Evolutionary conservation across 1,140 invertebrate species (phyloP).

Genomic region (Limonius californicus): DNA sequence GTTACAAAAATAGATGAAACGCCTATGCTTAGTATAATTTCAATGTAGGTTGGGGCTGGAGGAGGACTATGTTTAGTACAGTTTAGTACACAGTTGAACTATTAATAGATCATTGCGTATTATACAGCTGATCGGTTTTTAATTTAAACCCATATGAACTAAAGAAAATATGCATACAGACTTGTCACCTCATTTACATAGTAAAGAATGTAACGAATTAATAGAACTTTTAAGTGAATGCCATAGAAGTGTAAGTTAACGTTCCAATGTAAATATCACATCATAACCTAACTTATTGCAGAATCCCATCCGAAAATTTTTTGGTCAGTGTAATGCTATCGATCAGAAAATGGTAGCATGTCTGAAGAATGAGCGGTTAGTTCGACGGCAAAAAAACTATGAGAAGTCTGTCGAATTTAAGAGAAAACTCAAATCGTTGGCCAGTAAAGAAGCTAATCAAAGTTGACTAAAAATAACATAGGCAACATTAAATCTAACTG

Average conservation of each 20-base stretch:
- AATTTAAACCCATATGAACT: no score
- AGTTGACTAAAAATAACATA: no score
- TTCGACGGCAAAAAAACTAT: slow-evolving; percentile 48
- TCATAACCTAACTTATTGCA: slow-evolving; percentile 13
- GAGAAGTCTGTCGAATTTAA: slow-evolving; percentile 45
- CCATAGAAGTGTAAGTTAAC: slow-evolving; percentile 56
- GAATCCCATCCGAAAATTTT: slow-evolving; percentile 31
- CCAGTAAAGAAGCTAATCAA: no score
- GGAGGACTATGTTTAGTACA: no score
- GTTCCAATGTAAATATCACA: slow-evolving; percentile 18
- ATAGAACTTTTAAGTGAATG: slow-evolving; percentile 62
- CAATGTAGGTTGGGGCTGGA: no score
- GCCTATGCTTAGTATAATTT: no score
- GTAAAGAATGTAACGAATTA: slow-evolving; percentile 62
- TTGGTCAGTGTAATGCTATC: slow-evolving; percentile 60
- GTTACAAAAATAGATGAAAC: no score
- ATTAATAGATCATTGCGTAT: no score
- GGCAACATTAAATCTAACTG: no score
- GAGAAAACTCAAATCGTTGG: slow-evolving; percentile 43
- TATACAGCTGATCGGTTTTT: no score
- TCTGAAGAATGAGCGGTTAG: slow-evolving; percentile 55
- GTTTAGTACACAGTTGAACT: no score
- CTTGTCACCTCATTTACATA: slow-evolving; percentile 60
- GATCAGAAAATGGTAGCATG: slow-evolving; percentile 55
- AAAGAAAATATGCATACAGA: slow-evolving; percentile 60